Base-by-base conservation (phyloP, 2,797 vertebrate species). In the Epinephelus malabaricus region DNA sequence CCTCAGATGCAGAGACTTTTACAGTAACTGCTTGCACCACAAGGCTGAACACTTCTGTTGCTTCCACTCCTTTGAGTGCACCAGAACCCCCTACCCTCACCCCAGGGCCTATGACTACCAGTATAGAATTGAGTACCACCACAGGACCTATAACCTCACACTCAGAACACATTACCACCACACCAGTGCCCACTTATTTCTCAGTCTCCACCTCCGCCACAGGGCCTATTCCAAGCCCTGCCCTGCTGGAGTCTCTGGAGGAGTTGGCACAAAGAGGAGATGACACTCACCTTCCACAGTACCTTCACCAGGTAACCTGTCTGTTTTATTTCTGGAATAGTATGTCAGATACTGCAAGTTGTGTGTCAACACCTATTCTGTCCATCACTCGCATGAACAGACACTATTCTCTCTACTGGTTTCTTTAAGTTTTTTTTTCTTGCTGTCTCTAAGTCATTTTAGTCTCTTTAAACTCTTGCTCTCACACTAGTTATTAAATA, bases 261-360 rank as follows among this genome's bases (percentile, higher is more conserved):
- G 83, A 93, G 56, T 67, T 95, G 78, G 91, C 88, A 79, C 85
- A 92, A 72, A 91, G 84, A 79, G 94, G 92, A 59, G 95, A 95
- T 50, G 92, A 95, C 27, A 51, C 84, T 30, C 89, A 89, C 68
- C 94, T 99, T 68, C 97, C 98, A n/a, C 94, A 96, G 51, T 95
- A 95, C 87, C 96, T 99, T 71, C 98, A 99, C 90, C 96, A 98
- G 98, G 98, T 99, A 91, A 84, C 46, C 60, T 23, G 3, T 62
- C 62, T 73, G 18, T 80, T 30, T 58, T 74, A 25, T 18, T 61
- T 74, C 25, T 81, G 23, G 4, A 47, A 11, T 43, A 47, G 9
- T 38, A 59, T 65, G 19, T 65, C 47, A 54, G 15, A 53, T n/a
- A 30, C 56, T 11, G 4, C 7, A 0, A 61, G 3, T 63, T 69